Conservation (phyloP, 1,140 invertebrate genomes). For the Drosophila funebris region DNA sequence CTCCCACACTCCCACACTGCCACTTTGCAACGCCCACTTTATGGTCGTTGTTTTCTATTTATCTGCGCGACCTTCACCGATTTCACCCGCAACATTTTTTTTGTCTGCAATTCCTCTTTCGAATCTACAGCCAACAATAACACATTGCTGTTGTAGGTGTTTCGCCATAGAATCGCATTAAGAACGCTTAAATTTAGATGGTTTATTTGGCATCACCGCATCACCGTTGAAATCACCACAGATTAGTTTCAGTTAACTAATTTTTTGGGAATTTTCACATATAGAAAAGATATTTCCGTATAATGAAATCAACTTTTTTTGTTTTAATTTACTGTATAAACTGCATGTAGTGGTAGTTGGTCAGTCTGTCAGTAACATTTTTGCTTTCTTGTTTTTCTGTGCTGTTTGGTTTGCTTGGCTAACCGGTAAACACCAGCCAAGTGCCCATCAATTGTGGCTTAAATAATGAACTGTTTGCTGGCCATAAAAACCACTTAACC, state of each 20-base stretch:
- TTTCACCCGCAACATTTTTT: constrained; percentile 13
- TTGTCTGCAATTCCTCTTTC: background rate
- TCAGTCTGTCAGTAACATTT: background rate
- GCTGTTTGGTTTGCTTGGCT: constrained; percentile 8
- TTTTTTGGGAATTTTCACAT: background rate
- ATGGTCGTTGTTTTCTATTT: constrained; percentile 40
- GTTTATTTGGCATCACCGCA: background rate
- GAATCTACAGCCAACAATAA: constrained; percentile 18
- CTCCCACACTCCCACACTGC: background rate
- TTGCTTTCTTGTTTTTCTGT: background rate
- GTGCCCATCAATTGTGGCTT: constrained; percentile 45
- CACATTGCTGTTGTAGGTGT: constrained; percentile 10
- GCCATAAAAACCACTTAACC: constrained; percentile 73
- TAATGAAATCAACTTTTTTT: background rate
- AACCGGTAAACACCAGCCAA: constrained; percentile 7
- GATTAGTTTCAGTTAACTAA: background rate
- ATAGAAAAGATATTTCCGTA: too few species aligned
- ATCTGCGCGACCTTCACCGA: constrained; percentile 47
- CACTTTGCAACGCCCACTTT: background rate
- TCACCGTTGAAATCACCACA: background rate
- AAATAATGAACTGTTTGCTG: constrained; percentile 59
- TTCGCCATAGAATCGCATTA: background rate
- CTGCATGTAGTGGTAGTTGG: background rate
- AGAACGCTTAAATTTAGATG: background rate
- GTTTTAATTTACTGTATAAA: background rate